Conservation (phyloP, 2,888 invertebrate species). For the Hyposoter didymator region DNA sequence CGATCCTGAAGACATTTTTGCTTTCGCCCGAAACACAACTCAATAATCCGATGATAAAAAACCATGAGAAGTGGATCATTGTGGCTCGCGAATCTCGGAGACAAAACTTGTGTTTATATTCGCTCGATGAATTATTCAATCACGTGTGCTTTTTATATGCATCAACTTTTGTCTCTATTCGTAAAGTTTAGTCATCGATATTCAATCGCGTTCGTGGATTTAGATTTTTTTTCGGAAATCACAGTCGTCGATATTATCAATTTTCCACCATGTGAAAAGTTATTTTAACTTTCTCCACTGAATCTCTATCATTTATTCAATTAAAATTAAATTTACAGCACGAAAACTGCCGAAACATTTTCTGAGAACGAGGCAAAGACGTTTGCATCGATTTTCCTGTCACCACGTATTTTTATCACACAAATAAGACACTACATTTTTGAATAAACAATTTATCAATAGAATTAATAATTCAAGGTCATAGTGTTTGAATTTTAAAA, state of each 20-base stretch:
- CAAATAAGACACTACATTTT: background rate
- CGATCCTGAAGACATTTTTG: constrained; percentile 61
- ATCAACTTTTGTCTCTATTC: background rate
- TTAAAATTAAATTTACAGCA: background rate
- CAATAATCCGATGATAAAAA: background rate
- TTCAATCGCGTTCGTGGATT: background rate
- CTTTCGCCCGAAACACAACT: constrained; percentile 27
- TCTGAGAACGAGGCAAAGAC: background rate
- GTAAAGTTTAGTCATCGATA: background rate
- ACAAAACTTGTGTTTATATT: constrained; percentile 12
- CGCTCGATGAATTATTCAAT: background rate
- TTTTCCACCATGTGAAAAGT: background rate
- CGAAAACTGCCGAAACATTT: background rate
- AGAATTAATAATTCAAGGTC: background rate
- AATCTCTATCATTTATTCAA: background rate
- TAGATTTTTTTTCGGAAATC: background rate
- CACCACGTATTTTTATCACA: background rate
- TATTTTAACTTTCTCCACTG: background rate
- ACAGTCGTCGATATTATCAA: background rate
- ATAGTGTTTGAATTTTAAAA: background rate
- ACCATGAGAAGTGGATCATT: constrained; percentile 27
- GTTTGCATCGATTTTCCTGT: background rate
- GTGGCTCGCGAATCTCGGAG: constrained; percentile 6
- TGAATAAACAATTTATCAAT: background rate
- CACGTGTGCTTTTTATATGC: background rate